These are phyloP conservation scores for Lichenostomus cassidix DNA, from an alignment of 2,113 vertebrate species.

Conservation along the genomic window DNA sequence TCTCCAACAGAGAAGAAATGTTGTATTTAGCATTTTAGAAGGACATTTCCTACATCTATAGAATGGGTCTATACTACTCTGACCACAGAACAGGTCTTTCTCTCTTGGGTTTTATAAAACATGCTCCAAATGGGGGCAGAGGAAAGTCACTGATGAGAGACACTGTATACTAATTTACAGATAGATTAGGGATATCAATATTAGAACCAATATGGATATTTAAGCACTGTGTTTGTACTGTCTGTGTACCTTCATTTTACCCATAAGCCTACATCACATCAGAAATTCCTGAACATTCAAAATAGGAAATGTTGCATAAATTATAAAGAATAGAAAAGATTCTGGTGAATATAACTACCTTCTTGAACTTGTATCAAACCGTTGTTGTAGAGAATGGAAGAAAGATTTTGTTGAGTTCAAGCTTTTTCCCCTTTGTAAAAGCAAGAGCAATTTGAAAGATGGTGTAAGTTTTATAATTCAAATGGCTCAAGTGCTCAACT, in stretches of 20 bases:
- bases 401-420: background rate
- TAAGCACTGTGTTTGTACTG: background rate
- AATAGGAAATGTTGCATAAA: background rate
- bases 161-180: background rate
- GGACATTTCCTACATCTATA: background rate
- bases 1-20: background rate
- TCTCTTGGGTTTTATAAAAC: background rate
- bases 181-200: background rate
- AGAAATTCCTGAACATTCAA: background rate
- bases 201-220: background rate
- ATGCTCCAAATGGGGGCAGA: background rate
- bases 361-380: background rate
- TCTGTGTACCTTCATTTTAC: background rate
- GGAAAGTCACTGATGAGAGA: background rate
- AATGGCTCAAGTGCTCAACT: background rate
- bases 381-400: background rate
- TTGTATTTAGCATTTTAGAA: background rate
- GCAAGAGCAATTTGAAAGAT: background rate
- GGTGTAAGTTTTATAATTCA: slow-evolving; percentile 18
- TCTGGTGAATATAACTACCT: background rate
- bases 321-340: background rate
- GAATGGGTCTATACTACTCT: background rate
- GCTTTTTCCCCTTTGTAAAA: slow-evolving; percentile 4
- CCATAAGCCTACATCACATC: background rate
- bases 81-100: background rate